Evolutionary conservation across 2,888 invertebrate genomes (phyloP).

Genomic region (Tholera decimalis): DNA sequence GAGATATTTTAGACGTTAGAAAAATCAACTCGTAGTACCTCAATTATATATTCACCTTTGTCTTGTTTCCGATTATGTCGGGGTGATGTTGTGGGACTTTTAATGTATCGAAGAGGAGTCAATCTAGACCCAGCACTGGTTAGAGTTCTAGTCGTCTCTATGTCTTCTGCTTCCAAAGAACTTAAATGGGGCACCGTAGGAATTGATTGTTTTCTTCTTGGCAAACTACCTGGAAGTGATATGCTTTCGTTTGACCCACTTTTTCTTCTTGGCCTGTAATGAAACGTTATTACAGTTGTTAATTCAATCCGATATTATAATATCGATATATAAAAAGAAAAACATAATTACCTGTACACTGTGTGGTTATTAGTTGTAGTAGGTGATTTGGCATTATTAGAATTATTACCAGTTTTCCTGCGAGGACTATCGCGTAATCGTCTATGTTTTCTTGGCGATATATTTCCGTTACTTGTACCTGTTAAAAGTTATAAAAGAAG

Average conservation of each 20-base stretch:
- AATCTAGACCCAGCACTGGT: conserved; percentile 88
- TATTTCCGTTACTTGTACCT: conserved; percentile 86
- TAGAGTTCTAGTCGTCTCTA: conserved; percentile 87
- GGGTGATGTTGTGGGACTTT: conserved; percentile 90
- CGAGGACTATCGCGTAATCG: conserved; percentile 93
- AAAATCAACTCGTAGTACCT: neutral
- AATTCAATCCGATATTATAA: neutral
- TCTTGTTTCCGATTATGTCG: conserved; percentile 87
- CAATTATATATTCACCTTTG: conserved; percentile 72
- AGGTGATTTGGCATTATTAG: conserved; percentile 90
- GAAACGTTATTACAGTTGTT: neutral
- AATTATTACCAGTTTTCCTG: conserved; percentile 92
- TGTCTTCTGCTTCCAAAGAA: conserved; percentile 89
- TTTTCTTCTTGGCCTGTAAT: conserved; percentile 85
- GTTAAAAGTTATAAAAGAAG: conserved; percentile 23
- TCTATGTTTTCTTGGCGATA: conserved; percentile 92
- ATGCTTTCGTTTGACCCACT: conserved; percentile 92
- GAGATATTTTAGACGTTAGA: conserved; percentile 1
- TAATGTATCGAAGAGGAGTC: conserved; percentile 86
- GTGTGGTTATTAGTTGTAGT: conserved; percentile 83
- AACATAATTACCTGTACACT: conserved; percentile 82
- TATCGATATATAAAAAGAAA: neutral
- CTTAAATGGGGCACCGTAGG: conserved; percentile 87
- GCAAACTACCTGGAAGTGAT: conserved; percentile 92
- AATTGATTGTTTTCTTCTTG: conserved; percentile 92